Evolutionary conservation across 2,797 vertebrate species (phyloP).

Genomic region (Acipenser transmontanus): DNA sequence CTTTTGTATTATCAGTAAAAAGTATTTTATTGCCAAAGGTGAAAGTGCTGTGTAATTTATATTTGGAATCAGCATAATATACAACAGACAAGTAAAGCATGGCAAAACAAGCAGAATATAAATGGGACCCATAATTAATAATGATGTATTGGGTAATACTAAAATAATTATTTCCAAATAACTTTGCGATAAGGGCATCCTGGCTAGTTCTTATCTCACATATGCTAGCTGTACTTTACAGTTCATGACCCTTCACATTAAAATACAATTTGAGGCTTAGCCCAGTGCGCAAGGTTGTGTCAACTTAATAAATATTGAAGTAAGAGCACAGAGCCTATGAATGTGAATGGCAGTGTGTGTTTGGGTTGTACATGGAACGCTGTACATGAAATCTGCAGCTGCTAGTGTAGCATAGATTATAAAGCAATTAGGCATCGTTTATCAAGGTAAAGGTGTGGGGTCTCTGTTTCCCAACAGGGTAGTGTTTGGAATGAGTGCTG

Average conservation of each 20-base stretch:
- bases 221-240: conserved; percentile 28
- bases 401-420: conserved; percentile 13
- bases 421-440: conserved; percentile 13
- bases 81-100: too few relatives aligned
- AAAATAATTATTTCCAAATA: conserved; percentile 27
- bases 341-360: conserved; percentile 36
- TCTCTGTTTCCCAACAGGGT: too few relatives aligned
- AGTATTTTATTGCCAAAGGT: too few relatives aligned
- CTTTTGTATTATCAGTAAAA: too few relatives aligned
- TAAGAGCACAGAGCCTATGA: conserved; percentile 16
- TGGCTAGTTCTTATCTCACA: conserved; percentile 38
- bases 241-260: conserved; percentile 45
- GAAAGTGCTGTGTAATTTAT: too few relatives aligned
- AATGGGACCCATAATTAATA: too few relatives aligned
- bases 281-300: conserved; percentile 27
- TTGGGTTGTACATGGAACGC: conserved; percentile 32
- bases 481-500: too few relatives aligned
- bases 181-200: conserved; percentile 23
- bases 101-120: too few relatives aligned
- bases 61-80: too few relatives aligned
- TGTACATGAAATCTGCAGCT: conserved; percentile 20
- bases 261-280: conserved; percentile 34
- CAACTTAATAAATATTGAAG: conserved; percentile 38
- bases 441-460: neutral
- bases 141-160: too few relatives aligned